Evolutionary conservation across 2,113 vertebrate species (phyloP).

Genomic region (Neodon shergylaensis): DNA sequence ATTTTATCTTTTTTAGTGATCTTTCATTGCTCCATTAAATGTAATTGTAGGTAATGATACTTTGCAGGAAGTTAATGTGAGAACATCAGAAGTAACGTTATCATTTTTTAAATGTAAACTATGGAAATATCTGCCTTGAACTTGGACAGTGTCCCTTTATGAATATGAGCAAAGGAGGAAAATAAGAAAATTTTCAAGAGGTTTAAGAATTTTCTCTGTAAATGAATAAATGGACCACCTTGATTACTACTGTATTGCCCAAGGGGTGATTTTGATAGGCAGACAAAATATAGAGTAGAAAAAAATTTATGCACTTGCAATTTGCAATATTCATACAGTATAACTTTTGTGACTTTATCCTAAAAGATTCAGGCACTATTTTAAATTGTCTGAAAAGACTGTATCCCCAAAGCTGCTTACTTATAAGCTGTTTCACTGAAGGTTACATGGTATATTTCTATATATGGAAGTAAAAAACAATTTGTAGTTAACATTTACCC

Average conservation of each 20-base stretch:
- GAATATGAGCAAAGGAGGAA: constrained; percentile 39
- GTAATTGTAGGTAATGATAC: constrained; percentile 32
- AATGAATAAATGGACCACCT: constrained; percentile 40
- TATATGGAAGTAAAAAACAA: constrained; percentile 17
- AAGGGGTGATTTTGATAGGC: constrained; percentile 49
- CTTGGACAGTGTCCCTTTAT: not conserved
- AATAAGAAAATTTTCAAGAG: not conserved
- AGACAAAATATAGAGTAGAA: constrained; percentile 16
- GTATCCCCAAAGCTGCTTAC: constrained; percentile 9
- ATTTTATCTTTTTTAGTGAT: constrained; percentile 31
- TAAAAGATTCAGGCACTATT: not conserved
- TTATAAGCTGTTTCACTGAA: constrained; percentile 6
- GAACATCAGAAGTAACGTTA: not conserved
- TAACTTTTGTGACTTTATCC: constrained; percentile 13
- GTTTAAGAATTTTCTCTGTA: constrained; percentile 57
- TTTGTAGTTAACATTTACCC: not conserved
- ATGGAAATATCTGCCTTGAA: not conserved
- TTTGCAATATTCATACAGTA: not conserved
- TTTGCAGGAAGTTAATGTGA: constrained; percentile 25
- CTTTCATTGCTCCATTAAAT: constrained; percentile 47
- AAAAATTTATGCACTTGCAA: not conserved
- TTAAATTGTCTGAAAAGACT: not conserved
- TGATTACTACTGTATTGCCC: not conserved
- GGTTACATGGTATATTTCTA: constrained; percentile 16
- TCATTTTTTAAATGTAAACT: constrained; percentile 43